Evolutionary conservation across 1,140 invertebrate genomes (phyloP).

Genomic region (Drosophila grimshawi): DNA sequence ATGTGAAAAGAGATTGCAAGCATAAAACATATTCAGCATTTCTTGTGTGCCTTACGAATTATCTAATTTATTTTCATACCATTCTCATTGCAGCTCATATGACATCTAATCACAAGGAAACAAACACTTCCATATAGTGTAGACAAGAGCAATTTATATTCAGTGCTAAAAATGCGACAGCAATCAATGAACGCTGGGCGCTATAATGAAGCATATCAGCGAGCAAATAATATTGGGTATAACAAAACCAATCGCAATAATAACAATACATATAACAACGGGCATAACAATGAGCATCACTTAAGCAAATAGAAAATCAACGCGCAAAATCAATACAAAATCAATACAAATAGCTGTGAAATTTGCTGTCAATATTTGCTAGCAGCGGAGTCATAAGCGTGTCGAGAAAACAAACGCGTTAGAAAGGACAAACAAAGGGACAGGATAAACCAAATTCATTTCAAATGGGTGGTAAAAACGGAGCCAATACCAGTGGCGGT

Average conservation of each 20-base stretch:
- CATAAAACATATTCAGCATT: no score
- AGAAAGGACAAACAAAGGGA: conserved; percentile 55
- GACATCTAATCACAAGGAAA: conserved; percentile 39
- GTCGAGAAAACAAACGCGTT: conserved; percentile 42
- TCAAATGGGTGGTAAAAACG: conserved; percentile 69
- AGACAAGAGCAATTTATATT: conserved; percentile 26
- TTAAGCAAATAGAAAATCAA: conserved; percentile 81
- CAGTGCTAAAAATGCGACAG: conserved; percentile 54
- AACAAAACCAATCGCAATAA: conserved; percentile 43
- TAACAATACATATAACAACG: conserved; percentile 44
- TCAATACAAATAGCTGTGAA: conserved; percentile 76
- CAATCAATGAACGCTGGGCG: conserved; percentile 55
- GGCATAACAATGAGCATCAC: conserved; percentile 58
- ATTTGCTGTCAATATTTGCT: conserved; percentile 69
- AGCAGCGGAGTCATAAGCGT: conserved; percentile 32
- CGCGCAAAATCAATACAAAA: conserved; percentile 74
- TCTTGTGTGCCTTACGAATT: not conserved
- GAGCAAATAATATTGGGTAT: conserved; percentile 62
- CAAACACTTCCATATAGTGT: conserved; percentile 16
- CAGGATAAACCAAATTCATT: conserved; percentile 32
- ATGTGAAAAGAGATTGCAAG: no score
- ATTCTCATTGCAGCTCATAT: conserved; percentile 11
- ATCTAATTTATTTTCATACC: not conserved
- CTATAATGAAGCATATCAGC: conserved; percentile 78
- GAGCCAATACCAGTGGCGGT: conserved; percentile 19